Evolutionary conservation across 2,113 vertebrate genomes (phyloP).

Genomic region (Talpa occidentalis): DNA sequence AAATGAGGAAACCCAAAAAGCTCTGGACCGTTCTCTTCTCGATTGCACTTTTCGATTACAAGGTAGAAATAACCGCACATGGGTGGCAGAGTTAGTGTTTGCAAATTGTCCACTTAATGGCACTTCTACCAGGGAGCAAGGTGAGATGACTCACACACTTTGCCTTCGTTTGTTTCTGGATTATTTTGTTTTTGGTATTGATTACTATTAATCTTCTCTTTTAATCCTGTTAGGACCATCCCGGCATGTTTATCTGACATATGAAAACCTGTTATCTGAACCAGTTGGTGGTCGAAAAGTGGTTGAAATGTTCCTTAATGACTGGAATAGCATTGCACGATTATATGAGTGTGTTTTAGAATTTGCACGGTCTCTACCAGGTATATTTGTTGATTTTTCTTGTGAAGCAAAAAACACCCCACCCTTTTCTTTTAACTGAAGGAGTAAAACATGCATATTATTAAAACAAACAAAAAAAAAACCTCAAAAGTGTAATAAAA

Average conservation of each 20-base stretch:
- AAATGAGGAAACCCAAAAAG: constrained; percentile 94
- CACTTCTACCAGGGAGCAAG: constrained; percentile 96
- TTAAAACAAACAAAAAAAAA: constrained; percentile 1
- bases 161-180: constrained; percentile 19
- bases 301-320: constrained; percentile 99
- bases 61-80: constrained; percentile 98
- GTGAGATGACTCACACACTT: constrained; percentile 81
- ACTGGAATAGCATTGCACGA: constrained; percentile 97
- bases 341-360: constrained; percentile 98
- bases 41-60: constrained; percentile 99
- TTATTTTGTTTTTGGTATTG: background rate
- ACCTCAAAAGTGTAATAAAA: background rate
- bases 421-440: background rate
- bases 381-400: constrained; percentile 81
- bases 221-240: constrained; percentile 89
- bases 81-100: constrained; percentile 98
- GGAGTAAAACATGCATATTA: background rate
- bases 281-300: constrained; percentile 98
- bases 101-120: constrained; percentile 97
- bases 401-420: background rate
- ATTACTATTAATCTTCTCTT: constrained; percentile 54
- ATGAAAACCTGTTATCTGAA: constrained; percentile 97
- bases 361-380: constrained; percentile 94
- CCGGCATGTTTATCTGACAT: constrained; percentile 96
- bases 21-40: constrained; percentile 94